Base-by-base conservation (phyloP, 2,797 vertebrate species). In the Pelobates cultripes region DNA sequence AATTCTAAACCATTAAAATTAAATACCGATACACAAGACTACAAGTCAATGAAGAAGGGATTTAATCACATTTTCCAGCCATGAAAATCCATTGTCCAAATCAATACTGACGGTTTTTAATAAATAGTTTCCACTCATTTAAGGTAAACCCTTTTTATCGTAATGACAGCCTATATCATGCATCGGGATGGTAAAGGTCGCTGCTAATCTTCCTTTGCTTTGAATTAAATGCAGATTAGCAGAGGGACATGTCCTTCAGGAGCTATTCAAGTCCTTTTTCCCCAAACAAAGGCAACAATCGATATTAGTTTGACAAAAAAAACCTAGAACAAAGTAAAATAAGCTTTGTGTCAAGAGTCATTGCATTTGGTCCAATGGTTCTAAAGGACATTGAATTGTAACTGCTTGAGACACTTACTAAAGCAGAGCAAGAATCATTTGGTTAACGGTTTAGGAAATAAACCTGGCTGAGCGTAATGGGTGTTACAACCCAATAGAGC, bases 211-310 rank as follows among this genome's bases (percentile, higher is more conserved):
- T 74, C 72, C 63, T 78, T 69, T 75, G 66, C 76, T 61, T 75
- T 83, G 53, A 53, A 78, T 79, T 70, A 78, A 78, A 75, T 28
- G 8, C 41, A 75, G 81, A 83, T 83, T 78, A 83, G 71, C 17
- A 41, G 64, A 75, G 73, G 74, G 71, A 64, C 64, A 40, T 47
- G 28, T 51, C 75, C 74, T 73, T 67, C 51, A 82, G 68, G 51
- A 70, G 41, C 69, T 82, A 6, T 70, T 77, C 8, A 7, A 61
- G 13, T 47, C 3, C 41, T 55, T 55, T 71, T 43, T 12, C 61
- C 57, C 69, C 41, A 43, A 47, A 73, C 45, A 80, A 80, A 78
- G 64, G 70, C 51, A 64, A 64, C 53, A 64, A 83, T 79, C 81
- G 41, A 83, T 83, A 70, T 14, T 44, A n/a, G 70, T 79, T 75